These are phyloP conservation scores for Toxotes lorentzi DNA, from an alignment of 2,797 vertebrate genomes.

Conservation along the genomic window DNA sequence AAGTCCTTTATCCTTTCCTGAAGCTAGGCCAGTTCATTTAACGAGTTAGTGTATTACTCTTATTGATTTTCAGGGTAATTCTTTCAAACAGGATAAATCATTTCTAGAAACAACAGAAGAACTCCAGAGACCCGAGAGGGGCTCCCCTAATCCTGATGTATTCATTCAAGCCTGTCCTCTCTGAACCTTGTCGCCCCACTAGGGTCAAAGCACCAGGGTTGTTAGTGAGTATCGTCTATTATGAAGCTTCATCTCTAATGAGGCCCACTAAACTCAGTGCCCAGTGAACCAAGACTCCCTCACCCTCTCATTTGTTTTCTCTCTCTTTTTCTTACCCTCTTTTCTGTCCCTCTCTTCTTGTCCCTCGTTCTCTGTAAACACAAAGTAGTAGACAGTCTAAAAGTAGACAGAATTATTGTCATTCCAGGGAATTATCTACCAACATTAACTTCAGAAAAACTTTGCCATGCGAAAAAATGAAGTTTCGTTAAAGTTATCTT, in stretches of 20 bases:
- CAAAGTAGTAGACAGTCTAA: neutral
- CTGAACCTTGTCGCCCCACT: constrained; percentile 37
- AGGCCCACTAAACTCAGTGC: constrained; percentile 67
- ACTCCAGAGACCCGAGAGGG: constrained; percentile 23
- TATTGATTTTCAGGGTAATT: constrained; percentile 60
- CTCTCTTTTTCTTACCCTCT: neutral
- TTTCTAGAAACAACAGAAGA: constrained; percentile 41
- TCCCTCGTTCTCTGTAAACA: neutral
- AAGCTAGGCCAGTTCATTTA: constrained; percentile 28
- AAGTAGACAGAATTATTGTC: neutral
- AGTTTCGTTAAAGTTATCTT: neutral
- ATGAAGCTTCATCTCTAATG: constrained; percentile 75
- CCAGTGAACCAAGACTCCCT: constrained; percentile 62
- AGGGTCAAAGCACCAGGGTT: constrained; percentile 50
- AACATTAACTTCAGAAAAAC: neutral
- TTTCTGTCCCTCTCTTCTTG: constrained; percentile 11
- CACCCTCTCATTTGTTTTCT: constrained; percentile 44
- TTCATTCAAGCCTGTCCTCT: constrained; percentile 48
- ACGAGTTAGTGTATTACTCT: constrained; percentile 49
- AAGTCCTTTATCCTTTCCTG: constrained; percentile 25
- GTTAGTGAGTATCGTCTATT: constrained; percentile 62
- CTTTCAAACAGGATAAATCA: constrained; percentile 35
- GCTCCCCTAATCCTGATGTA: constrained; percentile 52
- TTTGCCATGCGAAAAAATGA: neutral
- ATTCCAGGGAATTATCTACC: neutral